phyloP scores from a whole-genome alignment of 2,888 invertebrate species.

The Sympetrum striolatum region DNA sequence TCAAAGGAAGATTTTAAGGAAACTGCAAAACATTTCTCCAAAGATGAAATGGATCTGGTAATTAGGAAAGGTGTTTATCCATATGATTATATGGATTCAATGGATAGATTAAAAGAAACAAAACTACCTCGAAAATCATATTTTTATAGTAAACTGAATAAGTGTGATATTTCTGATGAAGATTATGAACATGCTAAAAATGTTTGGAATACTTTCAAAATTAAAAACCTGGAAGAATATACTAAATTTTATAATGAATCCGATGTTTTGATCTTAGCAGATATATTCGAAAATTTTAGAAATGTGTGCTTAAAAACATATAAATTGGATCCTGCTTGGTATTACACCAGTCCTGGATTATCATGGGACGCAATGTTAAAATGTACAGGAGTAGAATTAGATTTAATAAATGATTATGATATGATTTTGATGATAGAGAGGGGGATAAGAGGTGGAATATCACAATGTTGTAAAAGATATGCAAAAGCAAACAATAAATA shows the following conservation, averaged over 20 bases:
- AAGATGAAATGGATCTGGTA: no score
- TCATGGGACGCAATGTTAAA: not conserved
- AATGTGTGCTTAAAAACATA: not conserved
- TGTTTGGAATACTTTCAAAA: constrained; percentile 50
- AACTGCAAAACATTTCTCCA: no score
- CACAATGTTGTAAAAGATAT: no score
- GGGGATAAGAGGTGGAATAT: no score
- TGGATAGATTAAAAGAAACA: not conserved
- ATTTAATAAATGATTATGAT: constrained; percentile 48
- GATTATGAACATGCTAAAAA: constrained; percentile 50
- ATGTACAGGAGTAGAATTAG: not conserved
- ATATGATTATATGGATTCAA: no score
- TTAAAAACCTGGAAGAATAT: constrained; percentile 11
- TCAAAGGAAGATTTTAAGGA: no score
- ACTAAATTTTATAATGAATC: no score
- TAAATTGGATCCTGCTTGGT: not conserved
- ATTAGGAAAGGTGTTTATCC: no score
- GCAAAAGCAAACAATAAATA: no score
- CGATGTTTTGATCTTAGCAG: no score
- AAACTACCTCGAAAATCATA: constrained; percentile 45
- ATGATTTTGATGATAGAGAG: constrained; percentile 50
- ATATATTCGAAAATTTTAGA: no score
- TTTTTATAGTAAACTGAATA: constrained; percentile 48
- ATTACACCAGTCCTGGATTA: not conserved
- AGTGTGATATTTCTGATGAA: no score